Evolutionary conservation across 35 echinoderm and acorn worm species (phyloP).

Genomic region (Hemicentrotus pulcherrimus): DNA sequence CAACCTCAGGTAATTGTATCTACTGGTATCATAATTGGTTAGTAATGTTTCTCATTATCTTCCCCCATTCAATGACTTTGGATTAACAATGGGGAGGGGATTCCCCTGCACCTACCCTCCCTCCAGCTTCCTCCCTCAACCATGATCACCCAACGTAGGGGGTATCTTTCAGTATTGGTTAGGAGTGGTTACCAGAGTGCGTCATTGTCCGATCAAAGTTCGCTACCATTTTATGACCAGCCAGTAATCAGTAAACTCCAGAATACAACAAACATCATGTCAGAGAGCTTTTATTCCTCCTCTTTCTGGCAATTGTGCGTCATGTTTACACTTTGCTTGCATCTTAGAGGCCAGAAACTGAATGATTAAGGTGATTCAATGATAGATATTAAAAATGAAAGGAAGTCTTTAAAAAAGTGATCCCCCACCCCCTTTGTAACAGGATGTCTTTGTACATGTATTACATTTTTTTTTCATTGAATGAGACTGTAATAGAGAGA

Average conservation of each 20-base stretch:
- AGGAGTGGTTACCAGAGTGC: slow-evolving; percentile 32
- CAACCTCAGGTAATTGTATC: too few relatives aligned
- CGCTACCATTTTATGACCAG: neutral
- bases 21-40: too few relatives aligned
- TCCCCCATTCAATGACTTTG: too few relatives aligned
- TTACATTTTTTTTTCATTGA: too few relatives aligned
- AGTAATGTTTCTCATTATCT: too few relatives aligned
- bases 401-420: neutral
- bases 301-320: neutral
- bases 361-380: neutral
- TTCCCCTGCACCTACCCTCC: neutral
- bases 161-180: neutral
- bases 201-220: slow-evolving; percentile 35
- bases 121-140: neutral
- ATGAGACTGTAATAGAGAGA: neutral
- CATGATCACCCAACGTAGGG: neutral
- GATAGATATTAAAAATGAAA: neutral
- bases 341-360: neutral
- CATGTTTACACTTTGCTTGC: neutral
- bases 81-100: neutral
- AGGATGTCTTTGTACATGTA: neutral
- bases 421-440: neutral
- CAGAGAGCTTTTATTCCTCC: neutral
- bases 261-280: neutral
- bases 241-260: neutral